Percentiles rank a stretch among this genome's conserved stretches.
Evolutionary conservation across 2,113 vertebrate genomes (phyloP).

Genomic region (Larimichthys polyactis): DNA sequence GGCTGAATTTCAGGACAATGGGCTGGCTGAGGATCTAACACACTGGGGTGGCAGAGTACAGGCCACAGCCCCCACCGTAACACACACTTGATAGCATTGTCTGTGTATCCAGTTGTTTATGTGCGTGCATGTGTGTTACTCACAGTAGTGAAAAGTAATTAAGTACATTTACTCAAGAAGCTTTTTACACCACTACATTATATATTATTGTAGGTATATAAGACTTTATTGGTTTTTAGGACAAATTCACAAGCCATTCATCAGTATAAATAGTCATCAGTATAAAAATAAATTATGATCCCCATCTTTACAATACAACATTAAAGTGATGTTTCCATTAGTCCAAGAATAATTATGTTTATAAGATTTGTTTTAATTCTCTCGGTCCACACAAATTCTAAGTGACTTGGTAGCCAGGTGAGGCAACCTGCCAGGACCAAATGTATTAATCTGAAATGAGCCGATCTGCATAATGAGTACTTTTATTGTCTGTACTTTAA

Average conservation of each 20-base stretch:
- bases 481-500: not conserved
- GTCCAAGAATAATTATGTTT: not conserved
- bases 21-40: constrained; percentile 69
- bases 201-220: not conserved
- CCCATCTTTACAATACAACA: not conserved
- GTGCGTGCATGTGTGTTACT: not conserved
- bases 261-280: not conserved
- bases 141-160: not conserved
- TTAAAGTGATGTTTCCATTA: not conserved
- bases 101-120: constrained; percentile 10
- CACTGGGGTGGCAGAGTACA: constrained; percentile 43
- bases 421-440: not conserved
- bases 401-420: not conserved
- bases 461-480: not conserved
- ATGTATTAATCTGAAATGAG: not conserved
- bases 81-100: constrained; percentile 34
- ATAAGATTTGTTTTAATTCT: not conserved
- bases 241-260: not conserved
- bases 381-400: not conserved
- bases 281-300: not conserved
- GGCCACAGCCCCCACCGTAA: constrained; percentile 25
- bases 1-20: constrained; percentile 77
- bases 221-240: not conserved
- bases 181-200: not conserved
- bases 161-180: not conserved